Percentiles rank a stretch among this genome's conserved stretches.
Conservation (phyloP, 1,140 invertebrate genomes). For the Drosophila simulans region DNA sequence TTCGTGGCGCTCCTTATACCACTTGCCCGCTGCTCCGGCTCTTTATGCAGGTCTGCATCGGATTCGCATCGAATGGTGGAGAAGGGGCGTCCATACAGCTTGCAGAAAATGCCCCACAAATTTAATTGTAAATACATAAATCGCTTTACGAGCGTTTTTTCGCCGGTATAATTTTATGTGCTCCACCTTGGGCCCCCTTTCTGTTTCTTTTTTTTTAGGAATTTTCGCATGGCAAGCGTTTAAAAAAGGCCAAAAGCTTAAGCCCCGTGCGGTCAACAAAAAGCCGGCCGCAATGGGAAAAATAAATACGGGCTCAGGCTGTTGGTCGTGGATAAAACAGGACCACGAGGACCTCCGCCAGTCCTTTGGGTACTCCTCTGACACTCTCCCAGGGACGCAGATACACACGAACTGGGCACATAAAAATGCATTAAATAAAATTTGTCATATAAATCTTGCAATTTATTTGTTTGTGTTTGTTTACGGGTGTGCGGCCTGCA, state of each 20-base stretch:
- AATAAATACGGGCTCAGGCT: conserved; percentile 51
- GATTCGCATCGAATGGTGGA: conserved; percentile 14
- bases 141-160: conserved; percentile 38
- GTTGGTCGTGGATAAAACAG: conserved; percentile 40
- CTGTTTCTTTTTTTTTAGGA: conserved; percentile 42
- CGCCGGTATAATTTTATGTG: conserved; percentile 24
- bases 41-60: conserved; percentile 31
- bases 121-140: conserved; percentile 33
- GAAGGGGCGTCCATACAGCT: neutral
- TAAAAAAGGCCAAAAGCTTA: conserved; percentile 51
- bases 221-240: conserved; percentile 46
- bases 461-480: conserved; percentile 69
- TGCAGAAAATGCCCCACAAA: conserved; percentile 5
- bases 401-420: conserved; percentile 26
- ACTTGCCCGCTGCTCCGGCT: neutral
- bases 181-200: conserved; percentile 10
- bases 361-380: conserved; percentile 31
- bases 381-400: conserved; percentile 2
- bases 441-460: conserved; percentile 83
- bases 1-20: conserved; percentile 9
- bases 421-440: conserved; percentile 83
- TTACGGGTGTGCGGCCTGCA: conserved; percentile 41
- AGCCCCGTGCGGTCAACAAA: conserved; percentile 48
- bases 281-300: conserved; percentile 48
- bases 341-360: conserved; percentile 23